Conservation (phyloP, 2,888 invertebrate species). For the Belgica antarctica region DNA sequence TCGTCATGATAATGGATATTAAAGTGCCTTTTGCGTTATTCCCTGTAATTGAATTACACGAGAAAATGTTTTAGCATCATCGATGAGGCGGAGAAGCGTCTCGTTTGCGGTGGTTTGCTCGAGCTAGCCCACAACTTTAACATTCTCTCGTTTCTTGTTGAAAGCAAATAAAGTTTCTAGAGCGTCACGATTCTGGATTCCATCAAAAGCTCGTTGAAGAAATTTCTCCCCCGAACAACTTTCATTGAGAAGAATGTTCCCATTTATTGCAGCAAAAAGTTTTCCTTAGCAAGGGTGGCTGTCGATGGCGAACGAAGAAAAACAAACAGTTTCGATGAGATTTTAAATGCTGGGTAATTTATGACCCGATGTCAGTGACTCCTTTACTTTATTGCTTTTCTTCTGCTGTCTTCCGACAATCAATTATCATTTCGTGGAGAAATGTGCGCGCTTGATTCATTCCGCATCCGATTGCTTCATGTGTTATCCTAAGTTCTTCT, state of each 20-base stretch:
- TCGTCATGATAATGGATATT: conserved; percentile 30
- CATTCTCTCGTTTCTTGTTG: neutral
- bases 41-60: conserved; percentile 27
- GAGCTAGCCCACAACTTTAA: neutral
- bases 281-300: neutral
- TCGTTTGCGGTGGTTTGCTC: too few relatives aligned
- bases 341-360: conserved; percentile 34
- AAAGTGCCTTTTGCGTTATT: conserved; percentile 9
- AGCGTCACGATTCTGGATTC: neutral
- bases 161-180: neutral
- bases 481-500: too few relatives aligned
- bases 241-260: neutral
- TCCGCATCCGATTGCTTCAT: conserved; percentile 2
- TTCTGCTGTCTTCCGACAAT: neutral
- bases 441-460: conserved; percentile 18
- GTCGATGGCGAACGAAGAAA: neutral
- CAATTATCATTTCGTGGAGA: conserved; percentile 19
- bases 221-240: neutral
- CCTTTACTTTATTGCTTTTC: conserved; percentile 25
- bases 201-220: neutral
- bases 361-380: conserved; percentile 16
- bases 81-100: neutral
- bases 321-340: conserved; percentile 14
- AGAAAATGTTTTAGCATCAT: too few relatives aligned
- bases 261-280: too few relatives aligned